phyloP scores from a whole-genome alignment of 1,140 invertebrate genomes.

The Pollicipes pollicipes region DNA sequence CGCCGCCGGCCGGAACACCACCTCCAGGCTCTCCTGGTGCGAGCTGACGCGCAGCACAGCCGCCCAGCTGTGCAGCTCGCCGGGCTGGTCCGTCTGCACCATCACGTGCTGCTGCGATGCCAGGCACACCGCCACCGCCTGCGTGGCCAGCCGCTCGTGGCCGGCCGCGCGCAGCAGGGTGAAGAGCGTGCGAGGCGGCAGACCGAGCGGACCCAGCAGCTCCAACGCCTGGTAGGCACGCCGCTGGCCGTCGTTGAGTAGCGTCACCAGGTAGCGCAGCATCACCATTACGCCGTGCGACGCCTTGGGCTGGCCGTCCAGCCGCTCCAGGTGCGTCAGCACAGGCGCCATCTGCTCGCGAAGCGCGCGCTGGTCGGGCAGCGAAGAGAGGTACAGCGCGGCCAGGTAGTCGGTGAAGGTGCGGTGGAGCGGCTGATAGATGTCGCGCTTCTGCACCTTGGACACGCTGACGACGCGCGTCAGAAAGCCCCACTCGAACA shows the following conservation, averaged over 20 bases:
- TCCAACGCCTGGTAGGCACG: constrained; percentile 31
- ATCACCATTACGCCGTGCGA: constrained; percentile 16
- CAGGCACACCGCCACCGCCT: constrained; percentile 32
- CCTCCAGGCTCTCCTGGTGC: constrained; percentile 31
- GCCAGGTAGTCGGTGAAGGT: constrained; percentile 34
- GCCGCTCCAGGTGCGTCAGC: not conserved
- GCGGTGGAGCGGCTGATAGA: constrained; percentile 32
- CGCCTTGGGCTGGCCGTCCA: not conserved
- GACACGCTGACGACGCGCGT: constrained; percentile 18
- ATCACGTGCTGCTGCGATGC: constrained; percentile 24
- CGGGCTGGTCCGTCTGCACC: constrained; percentile 28
- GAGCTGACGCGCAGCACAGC: constrained; percentile 28
- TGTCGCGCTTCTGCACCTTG: constrained; percentile 21
- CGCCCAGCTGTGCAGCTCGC: constrained; percentile 32
- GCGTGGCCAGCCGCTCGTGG: constrained; percentile 7
- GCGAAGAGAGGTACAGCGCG: constrained; percentile 35
- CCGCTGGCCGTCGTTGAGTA: constrained; percentile 25
- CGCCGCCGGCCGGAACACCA: constrained; percentile 32
- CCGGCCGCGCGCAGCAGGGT: constrained; percentile 23
- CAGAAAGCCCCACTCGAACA: constrained; percentile 19
- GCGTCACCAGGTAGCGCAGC: constrained; percentile 31
- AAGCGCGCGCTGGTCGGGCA: constrained; percentile 15
- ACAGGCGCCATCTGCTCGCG: not conserved
- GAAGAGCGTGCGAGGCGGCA: constrained; percentile 31
- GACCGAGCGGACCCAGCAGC: constrained; percentile 31